Conservation (phyloP, 2,888 invertebrate genomes). For the Clivina fossor region DNA sequence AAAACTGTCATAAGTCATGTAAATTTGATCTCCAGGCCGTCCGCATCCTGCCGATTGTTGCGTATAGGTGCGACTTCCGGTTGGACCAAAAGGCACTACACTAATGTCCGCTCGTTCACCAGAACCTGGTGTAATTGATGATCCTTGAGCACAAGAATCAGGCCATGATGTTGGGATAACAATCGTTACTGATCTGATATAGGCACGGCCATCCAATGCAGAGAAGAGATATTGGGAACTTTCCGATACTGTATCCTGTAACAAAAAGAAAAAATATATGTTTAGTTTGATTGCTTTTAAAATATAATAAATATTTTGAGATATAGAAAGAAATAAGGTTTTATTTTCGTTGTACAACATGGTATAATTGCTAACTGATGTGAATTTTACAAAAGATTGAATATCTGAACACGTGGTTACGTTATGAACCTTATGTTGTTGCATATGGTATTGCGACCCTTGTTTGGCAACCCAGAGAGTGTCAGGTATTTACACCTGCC, state of each 20-base stretch:
- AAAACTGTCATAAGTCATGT: conserved; percentile 54
- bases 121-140: conserved; percentile 51
- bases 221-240: conserved; percentile 60
- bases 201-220: conserved; percentile 60
- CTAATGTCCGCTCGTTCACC: conserved; percentile 61
- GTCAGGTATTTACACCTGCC: no score
- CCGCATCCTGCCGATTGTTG: conserved; percentile 65
- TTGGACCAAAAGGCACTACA: conserved; percentile 55
- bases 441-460: no score
- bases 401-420: no score
- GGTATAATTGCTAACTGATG: no score
- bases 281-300: background rate
- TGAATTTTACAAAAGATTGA: no score
- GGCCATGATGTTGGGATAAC: conserved; percentile 64
- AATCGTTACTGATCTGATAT: conserved; percentile 60
- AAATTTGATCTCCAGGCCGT: conserved; percentile 61
- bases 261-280: conserved; percentile 41
- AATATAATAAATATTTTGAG: no score
- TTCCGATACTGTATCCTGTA: conserved; percentile 58
- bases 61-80: conserved; percentile 61
- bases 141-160: conserved; percentile 53
- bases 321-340: no score
- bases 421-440: no score
- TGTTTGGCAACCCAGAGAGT: no score
- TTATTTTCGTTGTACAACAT: no score